A percentile compares a stretch with the other conserved stretches of the same genome.
Evolutionary conservation across 2,113 vertebrate genomes (phyloP).

Genomic region (Condylura cristata): DNA sequence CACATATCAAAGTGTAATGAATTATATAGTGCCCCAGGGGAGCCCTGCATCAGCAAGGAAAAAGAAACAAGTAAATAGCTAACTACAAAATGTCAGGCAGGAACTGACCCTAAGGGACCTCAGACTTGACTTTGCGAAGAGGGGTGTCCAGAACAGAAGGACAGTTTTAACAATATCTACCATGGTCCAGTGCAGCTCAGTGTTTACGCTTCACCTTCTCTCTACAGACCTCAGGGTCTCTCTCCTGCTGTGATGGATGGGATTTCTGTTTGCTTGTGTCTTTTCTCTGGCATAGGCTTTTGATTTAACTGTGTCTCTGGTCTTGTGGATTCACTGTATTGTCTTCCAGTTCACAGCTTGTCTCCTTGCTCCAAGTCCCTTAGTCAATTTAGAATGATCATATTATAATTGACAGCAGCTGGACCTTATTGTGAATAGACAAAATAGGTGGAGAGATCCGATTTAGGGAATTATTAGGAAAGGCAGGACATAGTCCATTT

Average conservation of each 20-base stretch:
- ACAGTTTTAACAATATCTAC: background rate
- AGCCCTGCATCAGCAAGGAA: background rate
- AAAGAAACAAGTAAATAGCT: background rate
- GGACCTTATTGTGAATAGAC: background rate
- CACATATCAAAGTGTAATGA: background rate
- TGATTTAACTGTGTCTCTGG: background rate
- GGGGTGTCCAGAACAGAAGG: background rate
- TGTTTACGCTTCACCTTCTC: background rate
- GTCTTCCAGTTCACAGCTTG: background rate
- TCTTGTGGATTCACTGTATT: background rate
- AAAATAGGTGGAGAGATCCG: background rate
- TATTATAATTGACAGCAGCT: background rate
- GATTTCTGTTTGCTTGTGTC: background rate
- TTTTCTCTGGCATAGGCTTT: constrained; percentile 6
- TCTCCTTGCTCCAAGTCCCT: background rate
- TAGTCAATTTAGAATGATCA: background rate
- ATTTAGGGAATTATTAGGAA: background rate
- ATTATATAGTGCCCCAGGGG: background rate
- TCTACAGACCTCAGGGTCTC: background rate
- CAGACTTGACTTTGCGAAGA: background rate
- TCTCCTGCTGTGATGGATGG: background rate
- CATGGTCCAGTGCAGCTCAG: background rate
- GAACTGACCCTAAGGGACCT: background rate
- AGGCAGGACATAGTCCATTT: background rate
- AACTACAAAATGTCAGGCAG: background rate